Conservation (phyloP, 2,113 vertebrate species). For the Donacobius atricapilla region DNA sequence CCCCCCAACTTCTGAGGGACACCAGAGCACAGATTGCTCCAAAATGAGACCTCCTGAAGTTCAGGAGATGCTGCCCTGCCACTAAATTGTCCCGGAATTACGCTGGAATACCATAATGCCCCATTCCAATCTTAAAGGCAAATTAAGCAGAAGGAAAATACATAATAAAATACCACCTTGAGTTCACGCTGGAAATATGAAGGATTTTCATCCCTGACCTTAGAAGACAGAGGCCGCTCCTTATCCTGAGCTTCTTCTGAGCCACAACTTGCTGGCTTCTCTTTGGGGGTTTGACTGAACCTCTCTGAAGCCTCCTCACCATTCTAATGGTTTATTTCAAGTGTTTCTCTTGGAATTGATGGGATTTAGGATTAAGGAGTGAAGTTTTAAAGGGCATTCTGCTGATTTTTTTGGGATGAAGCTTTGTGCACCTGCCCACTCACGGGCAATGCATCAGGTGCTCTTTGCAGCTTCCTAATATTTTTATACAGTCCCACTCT, state of each 20-base stretch:
- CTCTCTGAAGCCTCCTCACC: neutral
- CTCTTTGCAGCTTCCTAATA: neutral
- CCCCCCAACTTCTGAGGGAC: neutral
- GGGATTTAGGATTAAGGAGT: neutral
- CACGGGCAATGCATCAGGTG: rapidly evolving
- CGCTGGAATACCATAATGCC: rapidly evolving
- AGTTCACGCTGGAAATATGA: neutral
- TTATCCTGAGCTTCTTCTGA: neutral
- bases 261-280: neutral
- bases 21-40: neutral
- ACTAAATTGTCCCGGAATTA: neutral
- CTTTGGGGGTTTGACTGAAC: neutral
- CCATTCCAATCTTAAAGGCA: neutral
- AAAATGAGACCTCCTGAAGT: neutral
- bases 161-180: rapidly evolving
- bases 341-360: neutral
- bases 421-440: neutral
- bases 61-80: neutral
- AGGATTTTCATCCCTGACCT: neutral
- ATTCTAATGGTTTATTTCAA: neutral
- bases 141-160: neutral
- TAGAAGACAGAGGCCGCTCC: neutral
- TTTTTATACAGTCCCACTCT: neutral
- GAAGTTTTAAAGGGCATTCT: neutral
- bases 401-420: neutral